phyloP scores from a whole-genome alignment of 2,797 vertebrate genomes.

The Bovichtus variegatus region DNA sequence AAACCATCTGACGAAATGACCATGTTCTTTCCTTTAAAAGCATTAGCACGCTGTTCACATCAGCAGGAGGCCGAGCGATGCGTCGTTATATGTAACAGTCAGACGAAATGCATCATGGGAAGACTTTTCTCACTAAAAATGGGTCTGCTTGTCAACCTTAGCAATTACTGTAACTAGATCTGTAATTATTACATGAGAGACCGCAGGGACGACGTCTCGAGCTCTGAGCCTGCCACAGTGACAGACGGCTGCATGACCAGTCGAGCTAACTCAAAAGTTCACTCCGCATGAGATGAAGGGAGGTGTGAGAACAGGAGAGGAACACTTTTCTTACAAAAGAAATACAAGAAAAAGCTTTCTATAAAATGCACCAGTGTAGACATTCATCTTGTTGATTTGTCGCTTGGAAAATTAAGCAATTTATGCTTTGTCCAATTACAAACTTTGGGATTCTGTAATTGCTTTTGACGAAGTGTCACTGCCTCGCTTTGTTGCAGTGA shows the following conservation, averaged over 20 bases:
- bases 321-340: neutral
- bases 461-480: conserved; percentile 41
- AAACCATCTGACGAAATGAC: neutral
- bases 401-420: neutral
- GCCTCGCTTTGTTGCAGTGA: conserved; percentile 78
- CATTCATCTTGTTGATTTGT: conserved; percentile 8
- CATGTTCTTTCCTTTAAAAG: neutral
- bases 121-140: conserved; percentile 29
- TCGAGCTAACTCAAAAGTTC: conserved; percentile 50
- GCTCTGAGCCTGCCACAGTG: conserved; percentile 30
- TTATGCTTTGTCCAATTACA: neutral
- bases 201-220: conserved; percentile 3
- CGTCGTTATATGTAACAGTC: conserved; percentile 34
- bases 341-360: neutral
- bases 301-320: neutral
- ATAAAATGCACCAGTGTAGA: neutral
- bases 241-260: conserved; percentile 24
- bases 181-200: conserved; percentile 34
- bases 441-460: neutral
- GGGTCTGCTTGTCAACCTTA: conserved; percentile 21
- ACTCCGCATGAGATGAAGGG: neutral
- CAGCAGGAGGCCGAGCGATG: neutral
- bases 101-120: conserved; percentile 51
- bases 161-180: conserved; percentile 52
- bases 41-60: neutral